Evolutionary conservation across 2,113 vertebrate genomes (phyloP), one percentile per base, ranked within the genome.

Genomic region (Istiophorus platypterus): DNA sequence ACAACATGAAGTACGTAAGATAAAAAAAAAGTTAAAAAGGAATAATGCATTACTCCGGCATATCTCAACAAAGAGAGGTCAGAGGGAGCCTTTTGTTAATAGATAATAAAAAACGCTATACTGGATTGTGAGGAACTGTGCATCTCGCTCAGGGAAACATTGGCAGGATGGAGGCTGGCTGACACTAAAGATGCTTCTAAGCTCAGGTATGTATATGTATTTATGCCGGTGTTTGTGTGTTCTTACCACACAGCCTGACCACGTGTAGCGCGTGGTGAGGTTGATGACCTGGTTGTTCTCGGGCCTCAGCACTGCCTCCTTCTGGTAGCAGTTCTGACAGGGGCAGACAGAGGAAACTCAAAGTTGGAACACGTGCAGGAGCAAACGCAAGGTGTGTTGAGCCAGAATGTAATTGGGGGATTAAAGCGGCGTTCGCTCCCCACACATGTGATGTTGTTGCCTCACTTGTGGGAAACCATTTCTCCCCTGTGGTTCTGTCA

Each of bases 211-310:
- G 13, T 70, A 10, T 18, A 8, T 68, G 4, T 49, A 13, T 70
- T 13, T 71, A 7, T 59, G 34, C 54, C 9, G 26, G 34, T 67
- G 51, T 15, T 52, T 26, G 34, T 67, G 51, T 15, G 57, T 26
- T 79, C 96, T 91, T 92, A 98, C 97, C 96, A 95, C 95, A 89
- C 97, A 98, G 66, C 97, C 97, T 1, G 97, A 97, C 97, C 97
- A 98, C 61, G 96, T 96, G 84, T 97, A 98, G 82, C 94, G 95
- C 3, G 97, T 98, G 73, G 96, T 98, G 42, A 98, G 96, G 91
- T 98, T 98, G 92, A 98, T 98, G 90, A 98, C 97, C 87, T 98
- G 97, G 93, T 98, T 98, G 88, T 98, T 98, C 86, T 97, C 97
- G 0, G 97, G 96, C 62, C 97, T 94, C 81, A 98, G 95, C 54